Evolutionary conservation across 2,113 vertebrate genomes (phyloP).

Genomic region (Stigmatopora nigra): DNA sequence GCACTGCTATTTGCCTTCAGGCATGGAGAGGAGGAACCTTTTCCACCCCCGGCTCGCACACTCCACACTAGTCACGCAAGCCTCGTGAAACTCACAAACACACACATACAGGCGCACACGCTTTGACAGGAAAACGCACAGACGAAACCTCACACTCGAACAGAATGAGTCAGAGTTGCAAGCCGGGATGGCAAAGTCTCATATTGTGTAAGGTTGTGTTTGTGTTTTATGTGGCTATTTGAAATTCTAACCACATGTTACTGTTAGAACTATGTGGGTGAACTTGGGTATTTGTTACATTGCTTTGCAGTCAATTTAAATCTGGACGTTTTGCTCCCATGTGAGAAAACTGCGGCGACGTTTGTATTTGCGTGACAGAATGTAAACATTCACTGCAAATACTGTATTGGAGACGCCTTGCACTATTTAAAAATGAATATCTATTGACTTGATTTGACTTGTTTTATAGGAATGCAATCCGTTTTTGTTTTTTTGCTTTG

Average conservation of each 20-base stretch:
- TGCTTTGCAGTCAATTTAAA: background rate
- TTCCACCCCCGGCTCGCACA: constrained; percentile 61
- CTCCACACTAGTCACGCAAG: constrained; percentile 63
- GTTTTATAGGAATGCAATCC: no score
- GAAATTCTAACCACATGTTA: constrained; percentile 9
- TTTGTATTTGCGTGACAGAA: background rate
- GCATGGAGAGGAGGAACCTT: constrained; percentile 62
- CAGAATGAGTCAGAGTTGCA: constrained; percentile 42
- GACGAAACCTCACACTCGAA: constrained; percentile 20
- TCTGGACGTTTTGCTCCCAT: background rate
- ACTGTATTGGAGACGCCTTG: background rate
- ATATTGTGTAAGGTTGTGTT: constrained; percentile 27
- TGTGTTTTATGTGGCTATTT: constrained; percentile 21
- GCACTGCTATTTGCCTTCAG: constrained; percentile 63
- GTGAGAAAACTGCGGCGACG: background rate
- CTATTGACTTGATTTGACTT: no score
- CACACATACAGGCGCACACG: constrained; percentile 25
- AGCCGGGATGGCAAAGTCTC: constrained; percentile 5
- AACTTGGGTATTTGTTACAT: constrained; percentile 1
- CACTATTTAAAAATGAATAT: background rate
- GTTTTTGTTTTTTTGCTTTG: no score
- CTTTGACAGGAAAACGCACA: constrained; percentile 35
- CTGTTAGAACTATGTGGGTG: background rate
- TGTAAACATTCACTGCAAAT: background rate
- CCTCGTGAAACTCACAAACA: constrained; percentile 38